These are phyloP conservation scores for Umimayanthus kanabou DNA, from an alignment of 92 coral and sea anemone species.

Conservation along the genomic window DNA sequence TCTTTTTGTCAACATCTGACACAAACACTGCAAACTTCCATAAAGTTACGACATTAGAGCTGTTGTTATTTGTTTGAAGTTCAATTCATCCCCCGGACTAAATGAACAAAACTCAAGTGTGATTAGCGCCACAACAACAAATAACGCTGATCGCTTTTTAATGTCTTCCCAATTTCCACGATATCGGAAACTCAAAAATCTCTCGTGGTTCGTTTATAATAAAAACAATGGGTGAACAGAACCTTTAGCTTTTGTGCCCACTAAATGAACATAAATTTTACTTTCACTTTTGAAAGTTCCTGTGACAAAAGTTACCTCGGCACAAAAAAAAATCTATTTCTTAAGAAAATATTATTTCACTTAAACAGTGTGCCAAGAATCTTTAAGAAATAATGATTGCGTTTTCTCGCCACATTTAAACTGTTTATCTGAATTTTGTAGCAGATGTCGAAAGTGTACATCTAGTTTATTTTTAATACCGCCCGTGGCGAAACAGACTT, in stretches of 20 bases:
- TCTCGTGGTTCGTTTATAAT: constrained; percentile 39
- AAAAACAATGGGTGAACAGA: constrained; percentile 9
- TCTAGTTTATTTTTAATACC: constrained; percentile 22
- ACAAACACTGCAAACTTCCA: constrained; percentile 39
- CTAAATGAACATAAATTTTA: not conserved
- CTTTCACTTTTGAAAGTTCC: not conserved
- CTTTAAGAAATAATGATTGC: constrained; percentile 14
- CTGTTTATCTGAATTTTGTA: constrained; percentile 34
- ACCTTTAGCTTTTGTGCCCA: constrained; percentile 1
- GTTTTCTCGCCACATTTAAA: constrained; percentile 20
- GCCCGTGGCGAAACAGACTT: constrained; percentile 37
- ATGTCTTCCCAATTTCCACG: constrained; percentile 36
- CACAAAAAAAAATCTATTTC: too few relatives aligned
- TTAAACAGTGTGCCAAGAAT: constrained; percentile 21
- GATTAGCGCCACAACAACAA: constrained; percentile 50
- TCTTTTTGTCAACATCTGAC: constrained; percentile 55
- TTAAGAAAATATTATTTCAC: not conserved
- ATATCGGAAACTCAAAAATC: constrained; percentile 32
- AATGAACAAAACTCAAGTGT: constrained; percentile 40
- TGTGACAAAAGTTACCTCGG: not conserved
- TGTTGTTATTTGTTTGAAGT: constrained; percentile 52
- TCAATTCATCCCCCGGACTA: constrained; percentile 47
- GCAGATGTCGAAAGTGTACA: constrained; percentile 40
- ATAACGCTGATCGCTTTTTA: constrained; percentile 61
- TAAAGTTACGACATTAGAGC: constrained; percentile 54